Base-by-base conservation (phyloP, 2,888 invertebrate species). In the Cerastis rubricosa region DNA sequence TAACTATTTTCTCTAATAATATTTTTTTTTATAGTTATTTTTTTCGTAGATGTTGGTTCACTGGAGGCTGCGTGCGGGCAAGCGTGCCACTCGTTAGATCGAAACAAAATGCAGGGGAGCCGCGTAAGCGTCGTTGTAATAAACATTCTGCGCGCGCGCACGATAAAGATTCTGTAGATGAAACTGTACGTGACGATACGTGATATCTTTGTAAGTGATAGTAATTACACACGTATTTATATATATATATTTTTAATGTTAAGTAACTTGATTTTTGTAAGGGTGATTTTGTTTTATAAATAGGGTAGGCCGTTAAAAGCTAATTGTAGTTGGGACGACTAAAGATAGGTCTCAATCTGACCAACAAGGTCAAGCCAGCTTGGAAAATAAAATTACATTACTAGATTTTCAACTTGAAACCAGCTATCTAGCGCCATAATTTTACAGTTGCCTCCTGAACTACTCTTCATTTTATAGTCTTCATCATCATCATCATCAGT, bases 1-100 rank as follows among this genome's bases (percentile, higher is more conserved):
- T 63, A 51, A 69, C 59, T 54, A 71, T 61, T 61, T 47, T n/a
- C 19, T 64, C 19, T 35, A 71, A 66, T n/a, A n/a, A n/a, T n/a
- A n/a, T n/a, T n/a, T n/a, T n/a, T n/a, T n/a, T n/a, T n/a, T n/a
- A n/a, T n/a, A n/a, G n/a, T n/a, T n/a, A n/a, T n/a, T n/a, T n/a
- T 73, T 75, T 77, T 66, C 25, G 40, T n/a, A 77, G 66, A 49
- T 72, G 45, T 54, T 43, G 65, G 49, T 45, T 69, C 64, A 76
- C 65, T 66, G 79, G 83, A 87, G 72, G 87, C 87, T 87, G 90
- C 85, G 86, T 82, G 80, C 83, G 86, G 79, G 83, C 90, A 86
- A 81, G 90, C 89, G 90, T 88, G 85, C 90, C 78, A 64, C 69
- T 76, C 87, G 88, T 88, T 65, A 76, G 89, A 81, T 89, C 85